Evolutionary conservation across 2,113 vertebrate genomes (phyloP), one percentile per base, ranked within the genome.

Genomic region (Edolisoma coerulescens): DNA sequence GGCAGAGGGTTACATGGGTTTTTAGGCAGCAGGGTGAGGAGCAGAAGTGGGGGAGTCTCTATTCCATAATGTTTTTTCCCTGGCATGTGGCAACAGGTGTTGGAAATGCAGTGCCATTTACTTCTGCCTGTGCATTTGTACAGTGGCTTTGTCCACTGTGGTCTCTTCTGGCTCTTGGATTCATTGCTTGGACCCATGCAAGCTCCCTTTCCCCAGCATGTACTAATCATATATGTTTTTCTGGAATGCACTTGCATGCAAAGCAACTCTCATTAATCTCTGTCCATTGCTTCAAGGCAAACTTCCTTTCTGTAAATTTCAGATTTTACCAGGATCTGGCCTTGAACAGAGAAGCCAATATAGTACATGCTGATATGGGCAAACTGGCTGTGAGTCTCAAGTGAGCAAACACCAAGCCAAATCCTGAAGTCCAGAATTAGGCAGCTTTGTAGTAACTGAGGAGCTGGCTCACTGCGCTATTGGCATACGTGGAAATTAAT

Each of bases 401-500:
- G 56, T 60, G 86, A 78, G 64, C 28, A 11, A 17, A 75, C 5
- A 80, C 50, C 54, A 41, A 75, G 73, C 76, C 95, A 90, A 84
- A 81, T 47, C 71, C 83, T 4, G 0, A 83, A 93, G 47, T 77
- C 42, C 44, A 49, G 84, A 92, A 84, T 75, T 78, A 84, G 93
- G 76, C 69, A 87, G 84, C 60, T 67, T 78, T 68, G 52, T 28
- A 47, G 24, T 44, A 56, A 67, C 44, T 20, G 86, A 89, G 76
- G 60, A 84, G 65, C 80, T 95, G 91, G 35, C 86, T 95, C 56
- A 13, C 71, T 12, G 7, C 2, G 11, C 24, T 78, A 52, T 64
- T 92, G 94, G 91, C 91, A 75, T 53, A 56, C 4, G 7, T 76
- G 85, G 78, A 95, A 97, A 95, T 94, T 95, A 96, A 97, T 95